Conservation (phyloP, 1,140 invertebrate genomes). For the Rhynchophorus ferrugineus region DNA sequence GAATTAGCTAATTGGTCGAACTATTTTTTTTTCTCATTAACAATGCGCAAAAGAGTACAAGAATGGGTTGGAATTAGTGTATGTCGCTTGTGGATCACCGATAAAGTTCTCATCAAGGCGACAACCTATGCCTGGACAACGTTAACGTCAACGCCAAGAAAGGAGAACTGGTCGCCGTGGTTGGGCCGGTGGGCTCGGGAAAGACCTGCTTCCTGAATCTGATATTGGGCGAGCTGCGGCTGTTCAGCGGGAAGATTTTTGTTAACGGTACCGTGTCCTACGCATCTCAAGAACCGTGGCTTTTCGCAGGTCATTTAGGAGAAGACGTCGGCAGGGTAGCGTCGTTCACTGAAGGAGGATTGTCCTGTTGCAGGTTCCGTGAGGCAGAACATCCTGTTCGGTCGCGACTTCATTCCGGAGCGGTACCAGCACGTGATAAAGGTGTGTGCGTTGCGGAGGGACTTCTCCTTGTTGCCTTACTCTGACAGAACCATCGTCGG, state of each 20-base stretch:
- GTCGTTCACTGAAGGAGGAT: too few species aligned
- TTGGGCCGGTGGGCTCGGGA: constrained; percentile 64
- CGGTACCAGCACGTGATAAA: constrained; percentile 57
- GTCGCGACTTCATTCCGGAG: constrained; percentile 38
- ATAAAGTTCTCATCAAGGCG: too few species aligned
- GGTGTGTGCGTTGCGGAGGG: constrained; percentile 57
- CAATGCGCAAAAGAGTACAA: too few species aligned
- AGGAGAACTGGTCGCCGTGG: constrained; percentile 55
- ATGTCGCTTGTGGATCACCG: too few species aligned
- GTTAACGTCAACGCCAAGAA: constrained; percentile 53
- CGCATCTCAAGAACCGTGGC: constrained; percentile 55
- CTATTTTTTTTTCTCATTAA: too few species aligned
- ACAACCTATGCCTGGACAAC: constrained; percentile 49
- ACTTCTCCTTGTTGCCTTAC: constrained; percentile 61
- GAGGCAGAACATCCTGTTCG: constrained; percentile 61
- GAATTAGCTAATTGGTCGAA: too few species aligned
- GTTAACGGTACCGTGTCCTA: constrained; percentile 49
- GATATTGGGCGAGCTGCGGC: constrained; percentile 68
- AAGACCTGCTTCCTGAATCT: constrained; percentile 74
- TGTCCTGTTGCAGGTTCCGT: constrained; percentile 42
- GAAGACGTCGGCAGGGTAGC: too few species aligned
- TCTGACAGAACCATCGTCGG: constrained; percentile 48
- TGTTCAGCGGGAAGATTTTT: constrained; percentile 37
- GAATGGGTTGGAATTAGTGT: too few species aligned
- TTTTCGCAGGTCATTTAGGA: constrained; percentile 47